Percentiles rank a stretch among this genome's conserved stretches.
phyloP scores from a whole-genome alignment of 2,113 vertebrate species.

The Crocuta crocuta region DNA sequence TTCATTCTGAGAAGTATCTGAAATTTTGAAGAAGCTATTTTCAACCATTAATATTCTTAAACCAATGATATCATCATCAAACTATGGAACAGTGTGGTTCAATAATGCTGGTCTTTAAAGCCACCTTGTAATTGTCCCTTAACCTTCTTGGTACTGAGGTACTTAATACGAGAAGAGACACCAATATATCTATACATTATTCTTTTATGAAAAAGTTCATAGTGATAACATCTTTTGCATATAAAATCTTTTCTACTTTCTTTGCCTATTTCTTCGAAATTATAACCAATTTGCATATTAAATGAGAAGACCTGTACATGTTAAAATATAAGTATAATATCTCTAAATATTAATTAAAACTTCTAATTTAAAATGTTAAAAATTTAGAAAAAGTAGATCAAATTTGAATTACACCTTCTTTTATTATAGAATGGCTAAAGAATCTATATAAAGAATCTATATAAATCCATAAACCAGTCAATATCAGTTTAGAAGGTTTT shows the following conservation, averaged over 20 bases:
- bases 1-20: constrained; percentile 7
- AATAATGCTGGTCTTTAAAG: neutral
- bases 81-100: neutral
- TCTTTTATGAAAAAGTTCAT: constrained; percentile 21
- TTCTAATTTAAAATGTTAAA: constrained; percentile 31
- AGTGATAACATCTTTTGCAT: neutral
- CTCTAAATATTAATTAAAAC: constrained; percentile 17
- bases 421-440: constrained; percentile 24
- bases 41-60: neutral
- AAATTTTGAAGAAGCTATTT: neutral
- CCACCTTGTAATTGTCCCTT: neutral
- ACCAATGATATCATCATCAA: neutral
- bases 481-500: neutral
- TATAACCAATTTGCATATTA: constrained; percentile 2
- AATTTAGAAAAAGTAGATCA: constrained; percentile 1
- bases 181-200: constrained; percentile 15
- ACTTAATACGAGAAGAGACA: constrained; percentile 17
- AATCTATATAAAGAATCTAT: neutral
- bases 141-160: neutral
- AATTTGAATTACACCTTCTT: constrained; percentile 18
- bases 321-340: constrained; percentile 28
- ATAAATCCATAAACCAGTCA: neutral
- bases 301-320: neutral
- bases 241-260: constrained; percentile 27
- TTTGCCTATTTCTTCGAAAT: constrained; percentile 52